Base-by-base conservation (phyloP, 2,797 vertebrate genomes). In the Spea hammondii region DNA sequence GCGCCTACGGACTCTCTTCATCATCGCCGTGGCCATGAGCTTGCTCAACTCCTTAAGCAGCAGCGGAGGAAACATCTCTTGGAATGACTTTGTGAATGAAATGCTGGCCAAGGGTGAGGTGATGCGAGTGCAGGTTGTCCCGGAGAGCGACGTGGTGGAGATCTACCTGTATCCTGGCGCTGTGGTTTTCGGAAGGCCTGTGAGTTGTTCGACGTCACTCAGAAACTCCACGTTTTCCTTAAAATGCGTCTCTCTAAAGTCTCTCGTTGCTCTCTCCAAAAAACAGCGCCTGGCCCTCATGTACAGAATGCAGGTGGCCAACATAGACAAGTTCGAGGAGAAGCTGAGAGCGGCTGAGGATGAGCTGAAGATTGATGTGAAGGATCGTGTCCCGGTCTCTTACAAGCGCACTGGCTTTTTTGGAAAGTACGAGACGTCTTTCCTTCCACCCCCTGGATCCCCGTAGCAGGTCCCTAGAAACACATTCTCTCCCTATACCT, bases 31-130 rank as follows among this genome's bases (percentile, higher is more conserved):
- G 70, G 70, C 95, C 84, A 87, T 96, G 91, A 90, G 89, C 84
- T 79, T 96, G 71, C 86, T 96, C 4, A 95, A 94, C 82, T 87
- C 87, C 14, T 86, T 93, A 13, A 83, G 91, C 84, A 84, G 87
- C 84, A 94, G 93, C 0, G 94, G 92, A 0, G 93, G 92, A 12
- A 97, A 84, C 90, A 96, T 99, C 82, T 98, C 97, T 62, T 99
- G 98, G 98, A 97, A 91, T 4, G 97, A 99, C 87, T 99, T 99
- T 84, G 93, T 98, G 71, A 92, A 94, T 0, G 98, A 99, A 91
- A 98, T 99, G 96, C 86, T 99, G 89, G 93, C 96, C 1, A 99
- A 99, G 85, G 97, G 98, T 5, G 98, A 99, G 87, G 97, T 99
- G 77, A 94, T 95, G 4, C 93, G 94, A 0, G 94, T 99, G 1